phyloP scores from a whole-genome alignment of 1,140 invertebrate genomes.

The Macrotrachela quadricornifera region DNA sequence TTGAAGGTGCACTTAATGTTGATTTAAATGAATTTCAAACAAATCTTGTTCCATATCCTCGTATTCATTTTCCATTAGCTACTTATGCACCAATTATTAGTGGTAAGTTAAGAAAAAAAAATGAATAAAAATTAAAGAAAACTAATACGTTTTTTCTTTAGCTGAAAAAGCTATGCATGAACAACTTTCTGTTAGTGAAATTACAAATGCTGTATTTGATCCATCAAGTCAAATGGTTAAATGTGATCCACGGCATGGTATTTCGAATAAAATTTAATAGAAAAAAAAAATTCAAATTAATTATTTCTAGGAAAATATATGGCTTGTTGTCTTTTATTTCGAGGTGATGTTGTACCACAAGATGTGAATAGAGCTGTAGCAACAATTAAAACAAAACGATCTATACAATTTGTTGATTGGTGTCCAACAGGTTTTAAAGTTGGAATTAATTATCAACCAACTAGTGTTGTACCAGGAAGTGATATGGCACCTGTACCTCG shows the following conservation, averaged over 20 bases:
- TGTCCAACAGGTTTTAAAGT: slow-evolving; percentile 54
- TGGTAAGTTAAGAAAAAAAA: not conserved
- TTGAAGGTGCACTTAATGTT: slow-evolving; percentile 15
- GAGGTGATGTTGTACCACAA: slow-evolving; percentile 34
- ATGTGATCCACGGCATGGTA: not conserved
- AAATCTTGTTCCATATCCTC: slow-evolving; percentile 11
- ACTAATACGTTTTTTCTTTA: slow-evolving; percentile 34
- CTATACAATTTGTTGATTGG: slow-evolving; percentile 53
- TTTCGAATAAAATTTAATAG: no score
- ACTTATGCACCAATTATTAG: slow-evolving; percentile 11
- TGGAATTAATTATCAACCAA: slow-evolving; percentile 18
- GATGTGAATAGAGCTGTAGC: slow-evolving; percentile 15
- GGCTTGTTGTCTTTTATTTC: slow-evolving; percentile 28
- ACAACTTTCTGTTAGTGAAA: slow-evolving; percentile 44
- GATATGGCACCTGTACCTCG: slow-evolving; percentile 61
- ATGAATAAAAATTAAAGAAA: no score
- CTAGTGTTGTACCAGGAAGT: slow-evolving; percentile 31
- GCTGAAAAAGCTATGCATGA: slow-evolving; percentile 66
- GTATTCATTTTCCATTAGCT: not conserved
- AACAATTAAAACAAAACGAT: slow-evolving; percentile 34
- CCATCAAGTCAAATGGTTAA: slow-evolving; percentile 50
- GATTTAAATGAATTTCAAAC: slow-evolving; percentile 17
- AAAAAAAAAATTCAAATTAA: no score
- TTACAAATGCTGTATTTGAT: slow-evolving; percentile 58
- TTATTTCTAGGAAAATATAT: slow-evolving; percentile 28